Base-by-base conservation (phyloP, 2,888 invertebrate species). In the Eristalis tenax region DNA sequence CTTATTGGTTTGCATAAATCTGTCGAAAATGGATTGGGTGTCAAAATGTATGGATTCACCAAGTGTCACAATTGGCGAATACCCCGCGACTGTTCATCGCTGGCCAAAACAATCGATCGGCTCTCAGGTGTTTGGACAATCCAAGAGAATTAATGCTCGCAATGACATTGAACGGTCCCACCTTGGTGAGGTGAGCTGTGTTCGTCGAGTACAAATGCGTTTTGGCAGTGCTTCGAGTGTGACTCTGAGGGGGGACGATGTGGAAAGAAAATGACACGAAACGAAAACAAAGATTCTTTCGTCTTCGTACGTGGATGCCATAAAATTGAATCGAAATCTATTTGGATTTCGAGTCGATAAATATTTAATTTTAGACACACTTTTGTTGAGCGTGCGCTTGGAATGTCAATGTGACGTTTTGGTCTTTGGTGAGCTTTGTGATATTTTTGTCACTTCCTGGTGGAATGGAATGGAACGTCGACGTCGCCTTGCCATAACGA, bases 111-210 rank as follows among this genome's bases (percentile, higher is more conserved):
- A 18, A 43, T 43, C n/a, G 26, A 59, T 59, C 59, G 57, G 10
- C 38, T 32, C 57, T 70, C 57, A 70, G 38, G 26, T 59, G 59
- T 35, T 70, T 15, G 22, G 26, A 57, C 38, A 59, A 15, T 57
- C 59, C 26, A 59, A 23, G 23, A 26, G 4, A n/a, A 22, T 57
- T 35, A 38, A 71, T 59, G 38, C 6, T 4, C 38, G 59, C 1
- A 40, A 40, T 71, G 59, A 23, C 40, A 26, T 71, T 71, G 59
- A 43, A 35, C 69, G 23, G 28, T 57, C 23, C 50, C 59, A 13
- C 23, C 1, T 5, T 59, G 26, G 26, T 26, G 50, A n/a, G 50
- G 26, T 26, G 26, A 59, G 26, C 15, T 13, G 3, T 13, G 23
- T n/a, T 18, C 43, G 43, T 4, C 43, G 6, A 50, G 43, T 18